Evolutionary conservation across 2,113 vertebrate genomes (phyloP).

Genomic region (Isurus oxyrinchus): DNA sequence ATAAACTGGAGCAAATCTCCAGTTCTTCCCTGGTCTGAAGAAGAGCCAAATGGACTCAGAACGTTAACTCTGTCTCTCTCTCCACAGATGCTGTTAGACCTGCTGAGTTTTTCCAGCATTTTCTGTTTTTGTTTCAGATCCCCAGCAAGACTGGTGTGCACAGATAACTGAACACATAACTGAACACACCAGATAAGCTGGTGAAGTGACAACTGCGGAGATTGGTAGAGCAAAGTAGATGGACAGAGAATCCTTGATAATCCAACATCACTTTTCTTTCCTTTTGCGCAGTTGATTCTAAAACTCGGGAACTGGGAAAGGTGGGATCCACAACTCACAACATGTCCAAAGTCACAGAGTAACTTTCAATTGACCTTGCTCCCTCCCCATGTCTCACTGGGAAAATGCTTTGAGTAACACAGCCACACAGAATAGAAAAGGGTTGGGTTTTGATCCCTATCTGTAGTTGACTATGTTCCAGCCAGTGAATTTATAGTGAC

Average conservation of each 20-base stretch:
- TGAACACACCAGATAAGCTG: neutral
- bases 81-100: too few species aligned
- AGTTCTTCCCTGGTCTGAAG: too few species aligned
- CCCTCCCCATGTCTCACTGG: neutral
- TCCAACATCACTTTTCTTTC: neutral
- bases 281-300: neutral
- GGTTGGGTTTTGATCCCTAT: neutral
- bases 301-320: neutral
- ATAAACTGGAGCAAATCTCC: too few species aligned
- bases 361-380: neutral
- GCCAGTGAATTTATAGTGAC: neutral
- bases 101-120: too few species aligned
- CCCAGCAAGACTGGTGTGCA: neutral
- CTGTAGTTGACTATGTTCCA: neutral
- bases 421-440: neutral
- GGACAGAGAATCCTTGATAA: neutral
- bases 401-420: neutral
- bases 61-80: too few species aligned
- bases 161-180: neutral
- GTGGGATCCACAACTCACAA: neutral
- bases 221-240: neutral
- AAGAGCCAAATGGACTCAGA: too few species aligned
- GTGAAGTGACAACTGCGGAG: neutral
- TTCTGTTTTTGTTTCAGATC: too few species aligned
- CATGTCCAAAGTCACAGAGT: neutral